Evolutionary conservation across 1,140 invertebrate genomes (phyloP).

Genomic region (Microplitis mediator): DNA sequence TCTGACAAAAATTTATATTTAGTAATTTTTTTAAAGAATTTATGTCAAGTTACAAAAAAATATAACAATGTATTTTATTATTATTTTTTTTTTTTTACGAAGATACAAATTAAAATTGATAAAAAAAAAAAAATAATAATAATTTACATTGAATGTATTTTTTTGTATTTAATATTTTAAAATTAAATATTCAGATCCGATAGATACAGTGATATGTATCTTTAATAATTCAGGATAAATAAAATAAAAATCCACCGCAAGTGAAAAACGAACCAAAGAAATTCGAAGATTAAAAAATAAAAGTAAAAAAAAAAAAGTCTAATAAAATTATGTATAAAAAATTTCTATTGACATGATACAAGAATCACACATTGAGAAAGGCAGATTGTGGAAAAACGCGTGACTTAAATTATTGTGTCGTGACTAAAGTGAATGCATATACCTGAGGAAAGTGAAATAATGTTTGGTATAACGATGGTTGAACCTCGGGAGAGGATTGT

Average conservation of each 20-base stretch:
- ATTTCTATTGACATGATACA: no score
- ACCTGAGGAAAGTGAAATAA: slow-evolving; percentile 31
- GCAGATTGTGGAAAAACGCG: no score
- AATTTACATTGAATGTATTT: neutral
- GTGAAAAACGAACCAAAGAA: no score
- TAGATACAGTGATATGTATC: neutral
- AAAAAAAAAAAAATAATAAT: neutral
- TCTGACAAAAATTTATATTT: no score
- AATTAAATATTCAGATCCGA: neutral
- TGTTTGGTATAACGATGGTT: slow-evolving; percentile 56
- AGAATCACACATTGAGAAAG: no score
- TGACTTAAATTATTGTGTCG: slow-evolving; percentile 4
- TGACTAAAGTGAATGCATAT: slow-evolving; percentile 4
- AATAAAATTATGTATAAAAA: no score
- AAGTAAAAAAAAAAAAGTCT: no score
- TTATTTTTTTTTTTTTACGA: neutral
- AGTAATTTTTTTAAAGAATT: no score
- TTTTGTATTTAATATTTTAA: neutral
- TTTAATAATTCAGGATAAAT: neutral
- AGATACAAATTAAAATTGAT: neutral
- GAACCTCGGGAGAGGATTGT: slow-evolving; percentile 51
- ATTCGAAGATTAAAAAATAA: no score
- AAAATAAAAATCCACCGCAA: neutral
- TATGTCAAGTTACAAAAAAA: no score
- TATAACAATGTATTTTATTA: no score